Base-by-base conservation (phyloP, 2,113 vertebrate species). In the Nibea albiflora region DNA sequence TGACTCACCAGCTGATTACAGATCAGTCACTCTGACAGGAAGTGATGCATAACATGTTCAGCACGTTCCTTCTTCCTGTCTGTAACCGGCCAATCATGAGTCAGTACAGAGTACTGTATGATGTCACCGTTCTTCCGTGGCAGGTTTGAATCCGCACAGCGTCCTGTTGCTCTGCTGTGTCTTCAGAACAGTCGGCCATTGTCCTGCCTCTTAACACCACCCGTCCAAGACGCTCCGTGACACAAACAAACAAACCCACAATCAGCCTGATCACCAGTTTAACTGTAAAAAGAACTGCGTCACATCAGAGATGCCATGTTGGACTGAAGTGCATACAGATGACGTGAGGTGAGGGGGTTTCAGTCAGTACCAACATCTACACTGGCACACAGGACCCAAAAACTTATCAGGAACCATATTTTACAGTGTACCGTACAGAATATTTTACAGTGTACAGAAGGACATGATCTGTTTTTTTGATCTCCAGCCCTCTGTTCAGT, bases 211-310 rank as follows among this genome's bases (percentile, higher is more conserved):
- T 0, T 35, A 2, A 12, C 65, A 35, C 86, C 65, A 0, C 52
- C 77, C 72, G 53, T 6, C 31, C 7, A 47, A 68, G 78, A 76
- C 10, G 19, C 79, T 65, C 70, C 5, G 62, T 12, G 58, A 71
- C 73, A 77, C 31, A 81, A 80, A 83, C 80, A 83, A 70, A 83
- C 80, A 76, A 49, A 85, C 58, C 35, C 52, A 39, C 46, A 80
- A 52, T 16, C 4, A 42, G 54, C 15, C 1, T 14, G 24, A 66
- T 19, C 17, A 16, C 24, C 12, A 42, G 52, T 53, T n/a, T 53
- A n/a, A 14, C n/a, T 56, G 52, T 52, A 20, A 52, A 22, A 11
- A 54, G n/a, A 12, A n/a, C 52, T 22, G 52, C 52, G 19, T 50
- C 49, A 50, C 49, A 15, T 17, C 35, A 39, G 35, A 9, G 35